phyloP scores from a whole-genome alignment of 2,888 invertebrate species.

The Ommatoiulus sabulosus region DNA sequence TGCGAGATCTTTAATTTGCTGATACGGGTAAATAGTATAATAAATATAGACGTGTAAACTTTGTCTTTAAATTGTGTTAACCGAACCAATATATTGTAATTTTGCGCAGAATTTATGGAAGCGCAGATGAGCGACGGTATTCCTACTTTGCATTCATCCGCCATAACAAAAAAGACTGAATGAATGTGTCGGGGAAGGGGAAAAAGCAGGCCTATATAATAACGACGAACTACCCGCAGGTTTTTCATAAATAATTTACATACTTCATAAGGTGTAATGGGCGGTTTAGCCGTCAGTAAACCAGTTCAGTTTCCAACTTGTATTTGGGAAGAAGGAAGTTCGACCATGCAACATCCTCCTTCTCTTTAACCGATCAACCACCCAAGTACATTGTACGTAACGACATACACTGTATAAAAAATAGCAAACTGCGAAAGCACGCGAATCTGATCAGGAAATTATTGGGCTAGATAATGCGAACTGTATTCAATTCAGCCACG shows the following conservation, averaged over 20 bases:
- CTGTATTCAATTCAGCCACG: no score
- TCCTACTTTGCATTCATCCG: not conserved
- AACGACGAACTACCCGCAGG: conserved; percentile 7
- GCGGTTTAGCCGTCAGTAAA: conserved; percentile 24
- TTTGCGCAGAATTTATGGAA: not conserved
- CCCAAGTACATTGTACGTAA: not conserved
- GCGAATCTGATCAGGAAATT: conserved; percentile 39
- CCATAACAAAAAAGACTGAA: conserved; percentile 9
- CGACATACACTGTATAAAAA: not conserved
- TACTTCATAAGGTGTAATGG: conserved; percentile 31
- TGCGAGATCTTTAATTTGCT: not conserved
- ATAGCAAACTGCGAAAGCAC: not conserved
- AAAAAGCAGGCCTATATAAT: not conserved
- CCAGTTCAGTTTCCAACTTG: conserved; percentile 32
- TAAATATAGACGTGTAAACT: not conserved
- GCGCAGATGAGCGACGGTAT: not conserved
- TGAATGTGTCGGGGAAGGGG: conserved; percentile 21
- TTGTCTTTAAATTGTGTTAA: not conserved
- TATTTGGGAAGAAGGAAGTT: conserved; percentile 35
- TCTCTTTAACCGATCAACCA: conserved; percentile 10
- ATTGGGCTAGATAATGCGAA: not conserved
- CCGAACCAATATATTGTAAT: not conserved
- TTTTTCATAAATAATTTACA: conserved; percentile 24
- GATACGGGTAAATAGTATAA: not conserved
- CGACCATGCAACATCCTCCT: not conserved